These are phyloP conservation scores for Zaprionus davidi DNA, from an alignment of 1,140 invertebrate species.

Conservation along the genomic window DNA sequence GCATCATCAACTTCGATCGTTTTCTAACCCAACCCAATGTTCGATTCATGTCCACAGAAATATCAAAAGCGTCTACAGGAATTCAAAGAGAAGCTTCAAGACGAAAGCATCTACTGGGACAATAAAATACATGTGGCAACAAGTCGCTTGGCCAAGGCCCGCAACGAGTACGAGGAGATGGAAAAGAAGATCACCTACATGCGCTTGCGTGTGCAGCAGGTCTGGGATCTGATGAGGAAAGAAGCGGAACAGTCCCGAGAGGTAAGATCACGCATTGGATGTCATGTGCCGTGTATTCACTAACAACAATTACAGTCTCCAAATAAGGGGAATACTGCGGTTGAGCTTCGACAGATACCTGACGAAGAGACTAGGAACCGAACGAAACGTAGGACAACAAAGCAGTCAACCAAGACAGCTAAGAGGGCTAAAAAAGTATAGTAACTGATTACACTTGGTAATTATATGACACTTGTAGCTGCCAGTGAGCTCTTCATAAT, in stretches of 20 bases:
- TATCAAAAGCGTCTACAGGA: background rate
- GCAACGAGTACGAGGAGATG: background rate
- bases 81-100: background rate
- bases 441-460: background rate
- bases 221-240: background rate
- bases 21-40: background rate
- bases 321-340: too few species aligned
- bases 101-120: background rate
- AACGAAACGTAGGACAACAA: too few species aligned
- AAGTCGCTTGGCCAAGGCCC: background rate
- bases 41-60: background rate
- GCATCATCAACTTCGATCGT: background rate
- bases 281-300: too few species aligned
- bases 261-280: background rate
- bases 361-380: too few species aligned
- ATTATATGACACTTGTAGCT: background rate
- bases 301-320: too few species aligned
- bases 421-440: background rate
- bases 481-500: background rate
- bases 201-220: background rate
- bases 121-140: background rate
- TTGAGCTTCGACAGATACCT: too few species aligned
- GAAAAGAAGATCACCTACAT: background rate
- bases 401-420: background rate
- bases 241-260: background rate